Evolutionary conservation across 2,888 invertebrate genomes (phyloP).

Genomic region (Pachydiplax longipennis): DNA sequence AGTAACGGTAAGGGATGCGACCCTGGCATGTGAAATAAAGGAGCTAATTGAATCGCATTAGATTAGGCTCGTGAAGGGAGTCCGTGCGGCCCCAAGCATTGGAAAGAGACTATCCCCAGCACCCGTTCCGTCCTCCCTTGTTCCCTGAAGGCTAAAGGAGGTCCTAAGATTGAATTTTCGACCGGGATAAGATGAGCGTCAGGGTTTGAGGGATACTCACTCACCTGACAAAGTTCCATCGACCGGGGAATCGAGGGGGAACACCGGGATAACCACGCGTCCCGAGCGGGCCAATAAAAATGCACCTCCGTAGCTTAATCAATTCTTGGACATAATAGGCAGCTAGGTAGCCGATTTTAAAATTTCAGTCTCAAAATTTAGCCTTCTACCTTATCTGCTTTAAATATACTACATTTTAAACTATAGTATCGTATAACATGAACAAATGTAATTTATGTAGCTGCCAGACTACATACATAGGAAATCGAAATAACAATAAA

Average conservation of each 20-base stretch:
- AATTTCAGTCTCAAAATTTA: too few relatives aligned
- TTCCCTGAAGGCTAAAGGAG: neutral
- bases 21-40: conserved; percentile 42
- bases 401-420: too few relatives aligned
- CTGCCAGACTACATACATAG: too few relatives aligned
- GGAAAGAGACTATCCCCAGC: neutral
- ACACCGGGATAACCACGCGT: neutral
- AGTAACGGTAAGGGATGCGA: conserved; percentile 10
- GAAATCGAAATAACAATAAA: too few relatives aligned
- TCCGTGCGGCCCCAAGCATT: neutral
- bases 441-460: too few relatives aligned
- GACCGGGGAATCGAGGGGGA: neutral
- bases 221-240: conserved; percentile 20
- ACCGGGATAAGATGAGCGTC: conserved; percentile 6
- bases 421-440: too few relatives aligned
- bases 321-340: too few relatives aligned
- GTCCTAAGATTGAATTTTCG: conserved; percentile 35
- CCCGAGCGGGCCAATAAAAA: neutral
- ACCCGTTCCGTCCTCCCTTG: neutral
- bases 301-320: too few relatives aligned
- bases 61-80: conserved; percentile 15
- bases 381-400: too few relatives aligned
- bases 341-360: too few relatives aligned
- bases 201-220: conserved; percentile 7
- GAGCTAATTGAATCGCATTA: conserved; percentile 45